Percentiles rank a stretch among this genome's conserved stretches.
These are phyloP conservation scores for Anabacerthia variegaticeps DNA, from an alignment of 2,797 vertebrate genomes.

Conservation along the genomic window DNA sequence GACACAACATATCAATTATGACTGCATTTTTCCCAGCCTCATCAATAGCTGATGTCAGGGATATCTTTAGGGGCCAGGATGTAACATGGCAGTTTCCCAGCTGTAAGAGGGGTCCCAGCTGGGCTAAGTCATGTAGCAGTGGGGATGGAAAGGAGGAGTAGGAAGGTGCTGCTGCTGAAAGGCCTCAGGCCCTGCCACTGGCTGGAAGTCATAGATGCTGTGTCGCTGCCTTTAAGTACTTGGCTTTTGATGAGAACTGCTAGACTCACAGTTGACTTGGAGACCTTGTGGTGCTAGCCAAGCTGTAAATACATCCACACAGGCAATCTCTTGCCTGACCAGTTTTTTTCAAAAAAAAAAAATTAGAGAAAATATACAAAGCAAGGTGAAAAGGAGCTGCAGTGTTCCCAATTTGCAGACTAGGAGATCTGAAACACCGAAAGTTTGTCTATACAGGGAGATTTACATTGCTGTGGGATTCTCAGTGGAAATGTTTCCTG, in stretches of 20 bases:
- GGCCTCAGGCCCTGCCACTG: rapidly evolving
- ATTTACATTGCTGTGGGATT: not conserved
- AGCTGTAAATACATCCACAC: not conserved
- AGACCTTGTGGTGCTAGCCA: not conserved
- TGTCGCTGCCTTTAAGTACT: not conserved
- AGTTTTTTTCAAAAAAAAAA: not conserved
- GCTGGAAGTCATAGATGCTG: not conserved
- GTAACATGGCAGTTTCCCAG: not conserved
- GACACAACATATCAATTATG: not conserved
- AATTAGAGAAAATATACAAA: not conserved
- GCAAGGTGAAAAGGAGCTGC: not conserved
- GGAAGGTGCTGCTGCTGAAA: not conserved
- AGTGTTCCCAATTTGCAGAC: not conserved
- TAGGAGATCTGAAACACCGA: not conserved
- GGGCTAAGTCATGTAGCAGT: not conserved
- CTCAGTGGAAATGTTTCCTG: constrained; percentile 35
- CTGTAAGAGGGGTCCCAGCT: not conserved
- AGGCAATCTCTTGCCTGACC: not conserved
- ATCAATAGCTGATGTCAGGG: not conserved
- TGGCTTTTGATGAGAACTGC: not conserved
- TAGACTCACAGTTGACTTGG: not conserved
- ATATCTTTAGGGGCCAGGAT: not conserved
- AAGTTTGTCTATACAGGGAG: not conserved
- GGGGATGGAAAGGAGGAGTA: not conserved
- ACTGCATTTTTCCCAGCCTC: not conserved